Evolutionary conservation across 2,888 invertebrate species (phyloP).

Genomic region (Cistogaster globosa): DNA sequence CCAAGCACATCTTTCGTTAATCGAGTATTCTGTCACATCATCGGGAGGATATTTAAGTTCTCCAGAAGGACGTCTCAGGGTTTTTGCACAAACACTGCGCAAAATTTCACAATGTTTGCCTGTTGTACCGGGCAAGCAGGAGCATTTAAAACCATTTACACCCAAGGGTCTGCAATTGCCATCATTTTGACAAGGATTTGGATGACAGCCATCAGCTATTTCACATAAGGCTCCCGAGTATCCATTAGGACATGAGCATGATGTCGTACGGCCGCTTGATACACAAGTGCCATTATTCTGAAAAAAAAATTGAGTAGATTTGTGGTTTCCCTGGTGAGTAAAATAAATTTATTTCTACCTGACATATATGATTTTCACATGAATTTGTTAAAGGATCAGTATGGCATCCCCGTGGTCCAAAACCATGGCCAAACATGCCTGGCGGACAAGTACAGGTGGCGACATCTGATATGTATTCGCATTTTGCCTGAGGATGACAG

Average conservation of each 20-base stretch:
- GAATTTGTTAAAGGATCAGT: constrained; percentile 79
- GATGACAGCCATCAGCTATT: constrained; percentile 86
- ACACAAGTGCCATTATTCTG: constrained; percentile 84
- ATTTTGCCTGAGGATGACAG: constrained; percentile 92
- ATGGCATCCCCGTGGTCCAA: constrained; percentile 90
- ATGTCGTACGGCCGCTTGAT: constrained; percentile 75
- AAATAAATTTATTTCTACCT: constrained; percentile 73
- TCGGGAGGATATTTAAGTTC: constrained; percentile 86
- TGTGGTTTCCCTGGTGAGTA: neutral
- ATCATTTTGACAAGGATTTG: constrained; percentile 91
- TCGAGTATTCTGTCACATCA: constrained; percentile 84
- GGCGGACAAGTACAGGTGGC: constrained; percentile 90
- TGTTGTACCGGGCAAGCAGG: constrained; percentile 87
- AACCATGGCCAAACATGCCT: constrained; percentile 92
- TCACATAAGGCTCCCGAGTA: constrained; percentile 85
- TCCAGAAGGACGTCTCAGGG: constrained; percentile 84
- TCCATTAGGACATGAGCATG: constrained; percentile 79
- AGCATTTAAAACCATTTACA: constrained; percentile 84
- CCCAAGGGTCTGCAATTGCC: constrained; percentile 86
- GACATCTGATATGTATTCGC: constrained; percentile 87
- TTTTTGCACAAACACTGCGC: constrained; percentile 86
- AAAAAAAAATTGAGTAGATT: constrained; percentile 78
- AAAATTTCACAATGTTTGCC: constrained; percentile 87
- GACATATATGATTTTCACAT: constrained; percentile 85
- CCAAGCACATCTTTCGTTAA: constrained; percentile 91